Conservation (phyloP, 2,797 vertebrate species). For the Balearica regulorum region DNA sequence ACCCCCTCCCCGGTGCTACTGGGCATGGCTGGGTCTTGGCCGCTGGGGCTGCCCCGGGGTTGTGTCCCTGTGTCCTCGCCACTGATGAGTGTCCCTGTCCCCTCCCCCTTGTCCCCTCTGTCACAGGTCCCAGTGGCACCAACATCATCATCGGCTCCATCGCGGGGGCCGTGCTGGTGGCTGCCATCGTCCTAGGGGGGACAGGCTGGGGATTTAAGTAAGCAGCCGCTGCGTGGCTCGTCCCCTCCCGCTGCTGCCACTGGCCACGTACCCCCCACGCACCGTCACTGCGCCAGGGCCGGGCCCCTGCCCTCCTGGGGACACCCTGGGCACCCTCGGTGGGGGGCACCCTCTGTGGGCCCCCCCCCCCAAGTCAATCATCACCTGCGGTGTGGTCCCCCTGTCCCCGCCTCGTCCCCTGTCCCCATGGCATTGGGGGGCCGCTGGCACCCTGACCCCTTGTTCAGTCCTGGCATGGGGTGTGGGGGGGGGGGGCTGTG, state of each 20-base stretch:
- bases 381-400: not conserved
- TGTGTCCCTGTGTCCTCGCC: not conserved
- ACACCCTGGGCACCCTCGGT: not conserved
- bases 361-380: not conserved
- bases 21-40: not conserved
- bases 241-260: not conserved
- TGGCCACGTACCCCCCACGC: not conserved
- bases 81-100: constrained; percentile 12
- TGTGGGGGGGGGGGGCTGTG: not conserved
- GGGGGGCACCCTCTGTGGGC: not conserved
- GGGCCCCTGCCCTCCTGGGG: not conserved
- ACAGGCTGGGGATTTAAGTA: constrained; percentile 99
- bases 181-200: constrained; percentile 96
- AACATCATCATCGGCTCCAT: constrained; percentile 99
- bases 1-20: not conserved
- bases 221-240: constrained; percentile 76
- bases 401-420: not conserved
- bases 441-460: not conserved
- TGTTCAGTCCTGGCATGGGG: not conserved
- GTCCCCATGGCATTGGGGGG: not conserved
- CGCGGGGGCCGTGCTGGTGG: constrained; percentile 94
- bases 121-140: constrained; percentile 95
- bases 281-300: not conserved
- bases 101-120: constrained; percentile 63
- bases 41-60: not conserved